Evolutionary conservation across 2,113 vertebrate species (phyloP), one percentile per base, ranked within the genome.

Genomic region (Sapayoa aenigma): DNA sequence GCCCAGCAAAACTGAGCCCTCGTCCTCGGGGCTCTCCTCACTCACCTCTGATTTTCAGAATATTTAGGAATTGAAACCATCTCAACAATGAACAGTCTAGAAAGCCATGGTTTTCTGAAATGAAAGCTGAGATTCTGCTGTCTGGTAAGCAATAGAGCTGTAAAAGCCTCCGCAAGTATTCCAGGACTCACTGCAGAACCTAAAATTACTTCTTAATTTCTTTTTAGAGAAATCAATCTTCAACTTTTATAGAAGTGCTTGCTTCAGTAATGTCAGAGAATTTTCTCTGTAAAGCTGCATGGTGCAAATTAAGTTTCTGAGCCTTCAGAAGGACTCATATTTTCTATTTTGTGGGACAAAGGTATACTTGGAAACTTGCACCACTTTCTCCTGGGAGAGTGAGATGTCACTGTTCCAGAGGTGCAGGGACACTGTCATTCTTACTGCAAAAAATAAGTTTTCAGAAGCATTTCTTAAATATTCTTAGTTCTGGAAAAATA

Each of bases 201-300:
- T 81, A 77, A 85, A 91, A 94, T 56, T 81, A 62, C 73, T 63
- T 84, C 74, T 16, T 11, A 24, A 92, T 91, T 81, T 74, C 56
- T 75, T 94, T 93, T 87, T 44, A 72, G 68, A 90, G 65, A 42
- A 42, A 78, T 78, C 52, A 74, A 68, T 75, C 68, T 86, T 80
- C 2, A 3, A 59, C 76, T 92, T 75, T 47, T 77, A 93, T 41
- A 90, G 33, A 90, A 49, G 31, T 4, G 1, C 65, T 62, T 86
- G 47, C 77, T 93, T 80, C 37, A 92, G 33, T 14, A 23, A 71
- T 42, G 31, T 60, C 72, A 88, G 33, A 89, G 75, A 77, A 77
- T 59, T 69, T 88, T 88, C 75, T 74, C 50, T 41, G 63, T 67
- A 65, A 71, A 78, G 63, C 72, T 80, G 49, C 62, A 66, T 1